Evolutionary conservation across 2,888 invertebrate species (phyloP), one percentile per base, ranked within the genome.

Genomic region (Cosmorhoe ocellata): DNA sequence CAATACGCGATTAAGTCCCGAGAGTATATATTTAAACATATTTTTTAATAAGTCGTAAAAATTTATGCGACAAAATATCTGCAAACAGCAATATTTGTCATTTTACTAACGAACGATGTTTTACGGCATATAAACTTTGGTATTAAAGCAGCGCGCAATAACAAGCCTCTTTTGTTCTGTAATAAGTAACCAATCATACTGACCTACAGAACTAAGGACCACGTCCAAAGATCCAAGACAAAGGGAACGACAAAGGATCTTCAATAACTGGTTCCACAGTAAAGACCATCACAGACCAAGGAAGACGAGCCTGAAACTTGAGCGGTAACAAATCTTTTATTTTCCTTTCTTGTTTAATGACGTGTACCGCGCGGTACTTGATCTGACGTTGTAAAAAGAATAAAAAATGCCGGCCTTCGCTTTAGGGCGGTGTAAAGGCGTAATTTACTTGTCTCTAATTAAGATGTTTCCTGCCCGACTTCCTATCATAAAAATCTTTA

Each of bases 71-170:
- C 14, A 37, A 32, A 38, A 38, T 38, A 27, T 38, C 11, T n/a
- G n/a, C 13, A 14, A 37, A 12, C 24, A 6, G 32, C 31, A 36
- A 12, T 42, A 39, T 30, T 22, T 59, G 72, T 75, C 66, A 76
- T 75, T 74, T 26, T 71, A 59, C 61, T 67, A 73, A 70, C 67
- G 65, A 71, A 72, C 64, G 57, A 54, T 46, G 50, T 67, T 79
- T 79, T 79, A 80, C 65, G 63, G 59, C 61, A 63, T 69, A 77
- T 81, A 79, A 79, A 74, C 65, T 71, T 59, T 61, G 67, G 11
- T 34, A 44, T 18, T 44, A 30, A 39, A 39, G 9, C 11, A 33
- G 33, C 22, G 9, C 34, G 30, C 28, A 14, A 39, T 47, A 40
- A 39, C 39, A 44, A 39, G 39, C 33, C 22, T 31, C 39, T 44